Percentiles rank a stretch among this genome's conserved stretches.
Conservation (phyloP, 2,797 vertebrate genomes). For the Esox masquinongy region DNA sequence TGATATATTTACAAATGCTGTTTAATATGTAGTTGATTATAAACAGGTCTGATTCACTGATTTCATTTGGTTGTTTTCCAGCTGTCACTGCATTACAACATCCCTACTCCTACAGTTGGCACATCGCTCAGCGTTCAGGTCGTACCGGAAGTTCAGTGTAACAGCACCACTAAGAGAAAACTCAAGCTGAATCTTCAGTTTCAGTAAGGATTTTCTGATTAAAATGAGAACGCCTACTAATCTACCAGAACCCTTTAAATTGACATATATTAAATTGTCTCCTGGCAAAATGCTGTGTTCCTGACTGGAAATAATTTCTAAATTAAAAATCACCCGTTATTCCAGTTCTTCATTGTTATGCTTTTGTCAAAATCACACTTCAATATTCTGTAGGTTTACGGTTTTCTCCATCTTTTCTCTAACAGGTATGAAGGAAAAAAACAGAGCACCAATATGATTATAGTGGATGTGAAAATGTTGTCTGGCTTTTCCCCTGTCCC, state of each 20-base stretch:
- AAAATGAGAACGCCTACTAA: no score
- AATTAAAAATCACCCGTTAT: no score
- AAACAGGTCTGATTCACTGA: background rate
- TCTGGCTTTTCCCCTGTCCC: constrained; percentile 62
- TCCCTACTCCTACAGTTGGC: constrained; percentile 56
- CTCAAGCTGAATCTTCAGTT: constrained; percentile 35
- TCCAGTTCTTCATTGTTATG: background rate
- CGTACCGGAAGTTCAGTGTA: constrained; percentile 27
- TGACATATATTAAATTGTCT: constrained; percentile 52
- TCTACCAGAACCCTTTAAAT: no score
- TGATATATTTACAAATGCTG: no score
- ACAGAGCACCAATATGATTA: constrained; percentile 63
- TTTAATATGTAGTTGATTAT: background rate
- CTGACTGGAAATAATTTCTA: no score
- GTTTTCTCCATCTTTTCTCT: background rate
- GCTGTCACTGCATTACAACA: constrained; percentile 68
- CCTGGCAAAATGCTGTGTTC: no score
- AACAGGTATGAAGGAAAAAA: constrained; percentile 58
- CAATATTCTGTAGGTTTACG: no score
- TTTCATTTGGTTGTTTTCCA: constrained; percentile 28
- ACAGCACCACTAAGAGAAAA: constrained; percentile 12
- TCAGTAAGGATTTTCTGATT: constrained; percentile 24
- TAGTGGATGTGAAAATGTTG: constrained; percentile 67
- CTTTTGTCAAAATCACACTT: no score
- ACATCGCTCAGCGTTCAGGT: constrained; percentile 43